Evolutionary conservation across 1,140 invertebrate genomes (phyloP), one percentile per base, ranked within the genome.

Genomic region (Diachasmimorpha longicaudata): DNA sequence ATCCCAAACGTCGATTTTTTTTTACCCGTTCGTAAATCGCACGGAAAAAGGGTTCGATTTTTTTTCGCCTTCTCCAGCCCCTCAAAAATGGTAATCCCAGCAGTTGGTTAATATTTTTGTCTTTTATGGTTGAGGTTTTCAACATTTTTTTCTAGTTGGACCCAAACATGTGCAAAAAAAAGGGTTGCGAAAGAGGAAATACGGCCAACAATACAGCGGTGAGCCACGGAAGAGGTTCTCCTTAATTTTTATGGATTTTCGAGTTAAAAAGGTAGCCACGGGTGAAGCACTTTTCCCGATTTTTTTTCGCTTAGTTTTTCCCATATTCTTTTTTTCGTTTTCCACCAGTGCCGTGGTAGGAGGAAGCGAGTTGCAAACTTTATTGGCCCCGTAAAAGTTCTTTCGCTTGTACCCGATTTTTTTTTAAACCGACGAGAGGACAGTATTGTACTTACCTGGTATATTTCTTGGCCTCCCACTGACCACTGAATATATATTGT

Each of bases 191-290:
- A 21, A 31, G 31, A 31, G 39, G 13, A 23, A 67, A 75, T 55
- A 14, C 70, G 25, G 52, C 46, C n/a, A 16, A 9, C 44, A 52
- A 69, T 73, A 70, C 73, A 77, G 68, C 70, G 70, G 74, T 79
- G 72, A 81, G 80, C 80, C 74, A 78, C 42, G 55, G 31, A 55
- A 63, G 42, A 52, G 72, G 71, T 72, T 72, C 69, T 77, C 76
- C 80, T 82, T 84, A 82, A 83, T 81, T 84, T 85, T 81, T 83
- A 80, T 81, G 78, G 70, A 75, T 68, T 77, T 77, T 80, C 58
- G 69, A 67, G 79, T 76, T 79, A 79, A 83, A 82, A 82, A 72
- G 52, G 70, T 39, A 76, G 77, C 55, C 63, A 36, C 9, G 39
- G 36, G 13, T 23, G 39, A 74, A 73, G 42, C 16, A 75, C 25